Percentiles rank a stretch among this genome's conserved stretches.
Conservation (phyloP, 2,797 vertebrate species). For the Acrossocheilus fasciatus region DNA sequence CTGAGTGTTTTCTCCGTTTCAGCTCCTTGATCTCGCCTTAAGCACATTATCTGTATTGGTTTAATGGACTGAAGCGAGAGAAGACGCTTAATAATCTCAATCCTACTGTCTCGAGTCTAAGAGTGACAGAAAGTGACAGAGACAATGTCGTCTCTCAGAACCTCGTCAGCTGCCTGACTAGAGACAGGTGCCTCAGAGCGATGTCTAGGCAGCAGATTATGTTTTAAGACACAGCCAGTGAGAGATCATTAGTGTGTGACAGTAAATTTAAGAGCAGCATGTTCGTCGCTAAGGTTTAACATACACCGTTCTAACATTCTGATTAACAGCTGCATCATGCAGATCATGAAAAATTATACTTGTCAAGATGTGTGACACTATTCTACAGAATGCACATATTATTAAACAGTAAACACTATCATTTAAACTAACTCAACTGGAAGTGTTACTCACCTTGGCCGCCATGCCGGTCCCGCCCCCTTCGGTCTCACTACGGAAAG, state of each 20-base stretch:
- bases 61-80: background rate
- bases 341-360: background rate
- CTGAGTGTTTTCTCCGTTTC: background rate
- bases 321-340: background rate
- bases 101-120: background rate
- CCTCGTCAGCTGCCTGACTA: background rate
- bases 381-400: background rate
- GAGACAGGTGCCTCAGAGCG: background rate
- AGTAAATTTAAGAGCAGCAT: background rate
- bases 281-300: background rate
- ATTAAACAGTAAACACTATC: background rate
- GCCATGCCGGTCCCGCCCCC: conserved; percentile 58
- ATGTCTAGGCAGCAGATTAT: background rate
- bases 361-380: background rate
- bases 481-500: conserved; percentile 43
- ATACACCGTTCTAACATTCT: background rate
- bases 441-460: conserved; percentile 58
- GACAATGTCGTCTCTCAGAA: background rate
- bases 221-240: background rate
- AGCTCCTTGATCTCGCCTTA: conserved; percentile 11
- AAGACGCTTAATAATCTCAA: background rate
- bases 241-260: background rate
- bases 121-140: background rate
- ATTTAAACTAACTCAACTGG: background rate
- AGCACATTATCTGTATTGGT: conserved; percentile 31